Percentiles rank a stretch among this genome's conserved stretches.
These are phyloP conservation scores for Aphis gossypii DNA, from an alignment of 1,140 invertebrate genomes.

Conservation along the genomic window DNA sequence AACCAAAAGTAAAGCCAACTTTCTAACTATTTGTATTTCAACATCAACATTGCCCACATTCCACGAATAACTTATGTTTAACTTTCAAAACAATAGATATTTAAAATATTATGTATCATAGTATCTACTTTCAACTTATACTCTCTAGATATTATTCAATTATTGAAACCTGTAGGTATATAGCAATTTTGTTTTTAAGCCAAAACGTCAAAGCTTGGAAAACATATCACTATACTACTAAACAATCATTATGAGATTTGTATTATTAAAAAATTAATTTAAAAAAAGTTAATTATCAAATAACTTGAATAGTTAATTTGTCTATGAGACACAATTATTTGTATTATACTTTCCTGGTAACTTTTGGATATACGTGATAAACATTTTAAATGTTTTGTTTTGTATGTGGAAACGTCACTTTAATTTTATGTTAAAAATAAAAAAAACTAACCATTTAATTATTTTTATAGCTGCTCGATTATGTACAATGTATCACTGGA, in stretches of 20 bases:
- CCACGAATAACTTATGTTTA: neutral
- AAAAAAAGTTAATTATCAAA: neutral
- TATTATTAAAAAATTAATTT: neutral
- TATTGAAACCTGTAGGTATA: neutral
- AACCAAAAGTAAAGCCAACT: neutral
- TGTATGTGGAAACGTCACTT: neutral
- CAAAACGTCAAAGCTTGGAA: neutral
- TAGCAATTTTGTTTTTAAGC: neutral
- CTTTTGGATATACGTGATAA: neutral
- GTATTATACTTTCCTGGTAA: neutral
- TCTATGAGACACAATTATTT: neutral
- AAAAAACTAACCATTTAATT: neutral
- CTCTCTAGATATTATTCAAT: neutral
- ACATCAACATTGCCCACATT: neutral
- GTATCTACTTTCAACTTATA: neutral
- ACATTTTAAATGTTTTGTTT: neutral
- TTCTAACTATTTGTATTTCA: neutral
- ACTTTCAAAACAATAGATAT: neutral
- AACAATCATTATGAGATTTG: neutral
- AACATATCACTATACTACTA: neutral
- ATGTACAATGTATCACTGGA: slow-evolving; percentile 80
- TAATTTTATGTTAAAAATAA: neutral
- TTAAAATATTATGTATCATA: neutral
- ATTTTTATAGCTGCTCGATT: slow-evolving; percentile 70
- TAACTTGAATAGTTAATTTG: neutral